Conservation (phyloP, 1,140 invertebrate genomes). For the Drosophila serrata region DNA sequence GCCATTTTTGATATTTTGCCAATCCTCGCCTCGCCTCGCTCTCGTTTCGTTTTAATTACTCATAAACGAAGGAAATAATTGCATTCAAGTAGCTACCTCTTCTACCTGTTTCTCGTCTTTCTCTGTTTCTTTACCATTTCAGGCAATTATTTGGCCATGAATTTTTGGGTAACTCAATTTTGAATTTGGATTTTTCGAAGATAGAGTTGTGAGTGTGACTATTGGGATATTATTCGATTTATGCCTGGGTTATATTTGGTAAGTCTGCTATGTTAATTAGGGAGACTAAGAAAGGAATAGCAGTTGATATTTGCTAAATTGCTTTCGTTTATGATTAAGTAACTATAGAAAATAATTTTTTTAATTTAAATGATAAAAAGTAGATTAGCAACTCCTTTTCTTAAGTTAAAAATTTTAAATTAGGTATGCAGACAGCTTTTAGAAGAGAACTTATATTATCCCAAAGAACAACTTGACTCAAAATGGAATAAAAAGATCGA, state of each 20-base stretch:
- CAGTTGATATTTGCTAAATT: too few species aligned
- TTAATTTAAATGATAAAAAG: not conserved
- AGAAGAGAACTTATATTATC: not conserved
- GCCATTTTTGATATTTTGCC: conserved; percentile 63
- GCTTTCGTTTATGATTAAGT: not conserved
- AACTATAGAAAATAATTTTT: not conserved
- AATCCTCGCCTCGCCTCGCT: conserved; percentile 21
- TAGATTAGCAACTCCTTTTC: not conserved
- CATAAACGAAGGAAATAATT: conserved; percentile 53
- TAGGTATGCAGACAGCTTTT: fast-evolving
- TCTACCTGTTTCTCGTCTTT: not conserved
- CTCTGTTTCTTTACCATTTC: conserved; percentile 5
- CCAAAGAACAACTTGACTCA: not conserved
- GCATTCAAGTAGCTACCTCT: conserved; percentile 38
- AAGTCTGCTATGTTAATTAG: not conserved
- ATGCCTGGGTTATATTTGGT: not conserved
- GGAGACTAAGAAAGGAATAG: not conserved
- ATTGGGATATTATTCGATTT: not conserved
- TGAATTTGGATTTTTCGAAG: not conserved
- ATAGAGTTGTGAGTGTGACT: not conserved
- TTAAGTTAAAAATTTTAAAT: too few species aligned
- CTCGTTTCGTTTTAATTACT: conserved; percentile 45
- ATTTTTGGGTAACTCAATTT: conserved; percentile 10
- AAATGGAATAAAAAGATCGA: not conserved
- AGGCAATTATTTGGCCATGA: conserved; percentile 16